Percentiles rank a stretch among this genome's conserved stretches.
Conservation (phyloP, 2,113 vertebrate genomes). For the Aspidoscelis tigris region DNA sequence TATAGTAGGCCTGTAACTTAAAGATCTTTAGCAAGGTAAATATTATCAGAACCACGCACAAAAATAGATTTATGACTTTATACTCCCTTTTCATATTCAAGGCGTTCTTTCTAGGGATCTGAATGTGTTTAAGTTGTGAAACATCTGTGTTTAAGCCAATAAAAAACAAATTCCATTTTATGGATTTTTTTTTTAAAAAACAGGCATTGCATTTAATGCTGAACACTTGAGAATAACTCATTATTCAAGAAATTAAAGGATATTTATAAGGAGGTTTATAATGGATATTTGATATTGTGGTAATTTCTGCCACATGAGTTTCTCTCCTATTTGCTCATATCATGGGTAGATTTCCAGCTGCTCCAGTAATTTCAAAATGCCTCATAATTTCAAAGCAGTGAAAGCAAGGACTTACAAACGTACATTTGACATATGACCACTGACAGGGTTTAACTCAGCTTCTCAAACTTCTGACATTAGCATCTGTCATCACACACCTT, state of each 20-base stretch:
- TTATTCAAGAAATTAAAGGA: not conserved
- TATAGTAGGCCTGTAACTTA: not conserved
- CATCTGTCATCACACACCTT: not conserved
- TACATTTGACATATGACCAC: not conserved
- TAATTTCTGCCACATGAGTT: not conserved
- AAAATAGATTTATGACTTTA: not conserved
- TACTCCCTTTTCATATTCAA: not conserved
- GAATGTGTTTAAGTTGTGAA: constrained; percentile 3
- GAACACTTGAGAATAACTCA: constrained; percentile 6
- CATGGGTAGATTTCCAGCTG: not conserved
- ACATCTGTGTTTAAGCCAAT: constrained; percentile 10
- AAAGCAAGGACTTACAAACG: not conserved
- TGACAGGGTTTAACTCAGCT: not conserved
- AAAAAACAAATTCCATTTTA: constrained; percentile 5
- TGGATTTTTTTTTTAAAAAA: not conserved
- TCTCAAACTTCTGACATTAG: not conserved
- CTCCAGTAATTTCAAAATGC: not conserved
- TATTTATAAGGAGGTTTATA: not conserved
- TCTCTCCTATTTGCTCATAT: not conserved
- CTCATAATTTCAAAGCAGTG: not conserved
- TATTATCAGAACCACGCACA: constrained; percentile 1
- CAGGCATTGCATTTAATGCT: not conserved
- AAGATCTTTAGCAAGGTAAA: not conserved
- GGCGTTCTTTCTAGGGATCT: not conserved
- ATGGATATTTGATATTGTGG: not conserved